phyloP scores from a whole-genome alignment of 1,140 invertebrate genomes.

The Euwallacea fornicatus region DNA sequence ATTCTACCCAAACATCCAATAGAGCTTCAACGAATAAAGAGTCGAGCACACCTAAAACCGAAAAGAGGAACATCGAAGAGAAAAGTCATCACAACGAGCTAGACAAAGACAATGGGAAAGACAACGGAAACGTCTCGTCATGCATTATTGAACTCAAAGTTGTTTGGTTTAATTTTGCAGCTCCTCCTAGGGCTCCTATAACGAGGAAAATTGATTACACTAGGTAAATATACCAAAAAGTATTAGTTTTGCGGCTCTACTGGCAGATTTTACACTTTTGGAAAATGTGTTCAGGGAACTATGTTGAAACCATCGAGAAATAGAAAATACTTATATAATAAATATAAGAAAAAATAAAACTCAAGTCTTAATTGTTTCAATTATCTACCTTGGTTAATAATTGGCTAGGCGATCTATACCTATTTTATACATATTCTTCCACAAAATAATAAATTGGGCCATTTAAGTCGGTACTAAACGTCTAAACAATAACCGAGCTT shows the following conservation, averaged over 20 bases:
- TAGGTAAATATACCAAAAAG: slow-evolving; percentile 57
- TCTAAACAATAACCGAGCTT: too few species aligned
- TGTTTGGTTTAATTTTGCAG: slow-evolving; percentile 97
- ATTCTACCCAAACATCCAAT: slow-evolving; percentile 19
- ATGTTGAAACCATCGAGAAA: neutral
- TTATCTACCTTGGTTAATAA: too few species aligned
- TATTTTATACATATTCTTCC: too few species aligned
- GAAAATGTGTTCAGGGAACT: too few species aligned
- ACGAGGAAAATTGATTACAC: slow-evolving; percentile 95
- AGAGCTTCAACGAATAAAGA: slow-evolving; percentile 15
- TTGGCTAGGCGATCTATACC: neutral
- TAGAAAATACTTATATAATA: neutral
- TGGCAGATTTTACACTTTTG: too few species aligned
- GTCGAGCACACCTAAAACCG: slow-evolving; percentile 37
- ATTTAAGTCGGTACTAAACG: too few species aligned
- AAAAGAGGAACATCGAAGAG: slow-evolving; percentile 39
- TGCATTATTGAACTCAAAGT: slow-evolving; percentile 85
- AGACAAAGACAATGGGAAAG: slow-evolving; percentile 51
- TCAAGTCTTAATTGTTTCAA: too few species aligned
- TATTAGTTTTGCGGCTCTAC: too few species aligned
- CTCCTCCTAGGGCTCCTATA: slow-evolving; percentile 90
- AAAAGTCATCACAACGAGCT: slow-evolving; percentile 22
- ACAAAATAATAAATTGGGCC: too few species aligned
- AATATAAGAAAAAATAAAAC: neutral
- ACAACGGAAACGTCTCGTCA: slow-evolving; percentile 72